Evolutionary conservation across 2,113 vertebrate species (phyloP).

Genomic region (Calidris pygmaea): DNA sequence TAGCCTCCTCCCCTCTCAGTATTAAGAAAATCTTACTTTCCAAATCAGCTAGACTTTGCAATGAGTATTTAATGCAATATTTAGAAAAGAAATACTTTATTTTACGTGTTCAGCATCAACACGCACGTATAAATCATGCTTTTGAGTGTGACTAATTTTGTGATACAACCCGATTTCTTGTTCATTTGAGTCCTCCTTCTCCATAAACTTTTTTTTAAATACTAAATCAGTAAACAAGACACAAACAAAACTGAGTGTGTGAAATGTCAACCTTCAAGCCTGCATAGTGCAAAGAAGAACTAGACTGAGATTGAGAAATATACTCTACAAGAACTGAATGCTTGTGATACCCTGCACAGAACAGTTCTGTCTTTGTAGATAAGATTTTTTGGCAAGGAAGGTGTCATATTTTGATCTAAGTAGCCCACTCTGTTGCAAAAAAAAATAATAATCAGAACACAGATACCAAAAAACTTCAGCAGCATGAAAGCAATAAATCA

Average conservation of each 20-base stretch:
- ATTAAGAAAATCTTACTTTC: not conserved
- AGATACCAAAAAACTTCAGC: not conserved
- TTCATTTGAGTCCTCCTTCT: not conserved
- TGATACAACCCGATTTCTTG: constrained; percentile 42
- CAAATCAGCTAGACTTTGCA: not conserved
- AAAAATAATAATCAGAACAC: not conserved
- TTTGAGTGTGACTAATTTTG: constrained; percentile 71
- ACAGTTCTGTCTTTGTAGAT: not conserved
- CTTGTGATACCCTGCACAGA: not conserved
- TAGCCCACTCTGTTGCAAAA: not conserved
- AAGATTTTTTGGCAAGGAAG: not conserved
- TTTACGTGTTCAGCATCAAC: constrained; percentile 66
- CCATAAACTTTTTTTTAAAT: not conserved
- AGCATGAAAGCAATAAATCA: not conserved
- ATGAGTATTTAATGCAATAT: not conserved
- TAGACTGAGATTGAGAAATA: not conserved
- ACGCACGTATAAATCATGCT: constrained; percentile 73
- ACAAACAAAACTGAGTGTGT: not conserved
- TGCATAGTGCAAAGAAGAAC: not conserved
- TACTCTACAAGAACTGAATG: not conserved
- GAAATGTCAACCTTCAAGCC: not conserved
- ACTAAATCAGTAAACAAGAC: not conserved
- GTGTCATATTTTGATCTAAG: not conserved
- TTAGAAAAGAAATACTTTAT: not conserved
- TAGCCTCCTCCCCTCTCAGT: not conserved